A percentile compares a stretch with the other conserved stretches of the same genome.
These are phyloP conservation scores for Osmerus mordax DNA, from an alignment of 2,113 vertebrate genomes.

Conservation along the genomic window DNA sequence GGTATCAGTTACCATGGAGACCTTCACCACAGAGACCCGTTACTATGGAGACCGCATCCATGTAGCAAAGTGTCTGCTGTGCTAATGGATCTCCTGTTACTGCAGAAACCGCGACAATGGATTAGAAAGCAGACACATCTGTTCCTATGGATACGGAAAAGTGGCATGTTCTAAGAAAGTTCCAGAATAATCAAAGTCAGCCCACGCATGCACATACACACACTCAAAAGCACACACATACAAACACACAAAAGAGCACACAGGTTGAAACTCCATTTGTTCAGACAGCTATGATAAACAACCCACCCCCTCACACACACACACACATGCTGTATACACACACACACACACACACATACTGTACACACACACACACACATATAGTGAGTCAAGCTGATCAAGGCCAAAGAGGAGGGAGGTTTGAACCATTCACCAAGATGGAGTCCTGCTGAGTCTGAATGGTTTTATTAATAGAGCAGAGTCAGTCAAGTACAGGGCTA, in stretches of 20 bases:
- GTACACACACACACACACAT: background rate
- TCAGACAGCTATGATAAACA: no score
- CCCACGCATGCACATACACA: background rate
- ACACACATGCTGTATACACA: no score
- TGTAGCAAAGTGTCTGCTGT: constrained; percentile 14
- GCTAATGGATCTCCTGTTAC: constrained; percentile 28
- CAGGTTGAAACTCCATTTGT: no score
- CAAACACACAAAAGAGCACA: constrained; percentile 11
- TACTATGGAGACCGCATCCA: constrained; percentile 42
- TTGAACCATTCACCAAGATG: constrained; percentile 25
- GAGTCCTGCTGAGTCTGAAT: constrained; percentile 22
- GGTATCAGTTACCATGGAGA: constrained; percentile 33
- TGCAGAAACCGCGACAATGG: constrained; percentile 16
- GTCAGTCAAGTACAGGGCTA: background rate
- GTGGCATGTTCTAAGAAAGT: constrained; percentile 17
- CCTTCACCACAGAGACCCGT: constrained; percentile 27
- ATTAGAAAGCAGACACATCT: constrained; percentile 21
- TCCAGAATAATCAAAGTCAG: background rate
- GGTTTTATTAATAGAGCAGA: constrained; percentile 31
- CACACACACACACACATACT: background rate
- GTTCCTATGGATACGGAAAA: constrained; percentile 40
- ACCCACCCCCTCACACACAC: no score
- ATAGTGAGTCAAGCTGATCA: background rate
- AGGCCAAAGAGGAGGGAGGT: constrained; percentile 15
- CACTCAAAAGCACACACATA: background rate